Base-by-base conservation (phyloP, 2,797 vertebrate species). In the Hephaestus fuliginosus region DNA sequence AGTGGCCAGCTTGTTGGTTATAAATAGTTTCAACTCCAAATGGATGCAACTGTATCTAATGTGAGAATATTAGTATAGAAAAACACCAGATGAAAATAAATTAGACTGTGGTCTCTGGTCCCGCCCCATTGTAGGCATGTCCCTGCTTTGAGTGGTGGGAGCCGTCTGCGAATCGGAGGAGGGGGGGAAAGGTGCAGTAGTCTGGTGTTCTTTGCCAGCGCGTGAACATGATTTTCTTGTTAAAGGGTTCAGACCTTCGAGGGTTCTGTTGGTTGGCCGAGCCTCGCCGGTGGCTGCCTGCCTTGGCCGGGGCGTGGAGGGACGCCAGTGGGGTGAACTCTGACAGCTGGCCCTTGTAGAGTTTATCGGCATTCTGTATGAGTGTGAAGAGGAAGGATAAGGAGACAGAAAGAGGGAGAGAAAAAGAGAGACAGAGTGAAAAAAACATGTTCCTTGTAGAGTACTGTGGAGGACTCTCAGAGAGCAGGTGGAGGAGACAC, bases 281-380 rank as follows among this genome's bases (percentile, higher is more conserved):
- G 75, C 86, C 86, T 75, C 76, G 74, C 66, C 83, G 85, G 70
- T 52, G 81, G 64, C 80, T 28, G 53, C 65, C 73, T 0, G 87
- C 68, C 46, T 78, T 87, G 93, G 86, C 86, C 78, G 91, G 89
- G 84, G 88, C 92, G 65, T 95, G 96, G 92, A 96, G 92, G 66
- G 96, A 96, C 81, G 96, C 94, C 89, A 98, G 92, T 83, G 96
- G 97, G 83, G 95, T 95, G 91, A 97, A 97, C 94, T 97, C 97
- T 0, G 96, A 96, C 84, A 97, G 90, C 84, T 94, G 93, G 78
- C 97, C 95, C 83, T 92, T 87, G 91, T 95, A 95, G 49, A 95
- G 93, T 82, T 93, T 94, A 0, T 96, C 94, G 65, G 95, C 91
- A 48, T 95, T 95, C 98, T 99, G 95, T 79, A 28, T 15, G 43